Percentiles rank a stretch among this genome's conserved stretches.
phyloP scores from a whole-genome alignment of 2,888 invertebrate species.

The Keiferia lycopersicella region DNA sequence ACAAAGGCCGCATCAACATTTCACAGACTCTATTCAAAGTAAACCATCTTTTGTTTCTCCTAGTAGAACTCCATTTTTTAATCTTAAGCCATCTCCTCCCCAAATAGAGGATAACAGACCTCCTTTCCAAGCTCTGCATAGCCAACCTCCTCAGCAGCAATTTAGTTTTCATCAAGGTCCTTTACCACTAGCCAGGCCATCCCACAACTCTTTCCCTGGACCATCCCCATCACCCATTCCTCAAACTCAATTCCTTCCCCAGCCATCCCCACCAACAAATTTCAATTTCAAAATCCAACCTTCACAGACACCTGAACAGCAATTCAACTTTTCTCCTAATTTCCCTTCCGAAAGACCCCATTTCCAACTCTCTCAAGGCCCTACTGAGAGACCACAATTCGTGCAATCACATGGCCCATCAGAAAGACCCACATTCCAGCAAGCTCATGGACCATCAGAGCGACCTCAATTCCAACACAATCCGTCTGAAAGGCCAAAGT shows the following conservation, averaged over 20 bases:
- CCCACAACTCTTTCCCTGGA: constrained; percentile 54
- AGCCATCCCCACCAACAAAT: constrained; percentile 65
- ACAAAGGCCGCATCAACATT: constrained; percentile 64
- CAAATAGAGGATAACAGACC: constrained; percentile 66
- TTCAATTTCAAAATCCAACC: constrained; percentile 69
- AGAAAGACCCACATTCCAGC: constrained; percentile 43
- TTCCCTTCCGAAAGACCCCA: constrained; percentile 46
- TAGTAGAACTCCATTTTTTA: constrained; percentile 68
- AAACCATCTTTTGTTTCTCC: constrained; percentile 61
- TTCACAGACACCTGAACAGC: constrained; percentile 45
- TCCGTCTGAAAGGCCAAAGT: constrained; percentile 45
- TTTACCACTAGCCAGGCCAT: constrained; percentile 58
- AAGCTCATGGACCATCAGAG: constrained; percentile 48
- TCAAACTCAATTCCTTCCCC: constrained; percentile 67
- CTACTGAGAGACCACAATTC: constrained; percentile 47
- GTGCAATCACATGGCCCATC: constrained; percentile 58
- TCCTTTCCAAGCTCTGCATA: constrained; percentile 58
- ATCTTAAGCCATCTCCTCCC: constrained; percentile 73
- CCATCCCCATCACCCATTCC: constrained; percentile 59
- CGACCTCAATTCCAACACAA: constrained; percentile 45
- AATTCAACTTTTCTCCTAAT: constrained; percentile 52
- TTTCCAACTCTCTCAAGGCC: constrained; percentile 47
- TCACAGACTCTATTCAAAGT: constrained; percentile 63
- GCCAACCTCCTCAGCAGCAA: constrained; percentile 61
- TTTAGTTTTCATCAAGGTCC: constrained; percentile 73